Evolutionary conservation across 2,888 invertebrate species (phyloP).

Genomic region (Neuroscelio doddi): DNA sequence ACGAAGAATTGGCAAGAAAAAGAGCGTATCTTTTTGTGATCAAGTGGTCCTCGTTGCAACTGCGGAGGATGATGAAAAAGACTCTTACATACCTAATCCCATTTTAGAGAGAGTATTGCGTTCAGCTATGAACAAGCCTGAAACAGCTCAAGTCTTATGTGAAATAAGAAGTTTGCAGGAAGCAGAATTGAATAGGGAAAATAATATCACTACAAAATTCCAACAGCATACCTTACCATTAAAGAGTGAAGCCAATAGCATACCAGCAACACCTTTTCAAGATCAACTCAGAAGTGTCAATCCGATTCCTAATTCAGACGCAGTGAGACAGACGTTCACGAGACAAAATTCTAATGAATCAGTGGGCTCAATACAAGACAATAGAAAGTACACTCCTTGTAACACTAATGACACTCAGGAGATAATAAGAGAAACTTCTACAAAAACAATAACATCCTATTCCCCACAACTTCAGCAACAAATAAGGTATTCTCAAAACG

Average conservation of each 20-base stretch:
- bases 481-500: slow-evolving; percentile 64
- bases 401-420: slow-evolving; percentile 56
- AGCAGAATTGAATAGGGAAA: slow-evolving; percentile 69
- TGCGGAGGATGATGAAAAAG: slow-evolving; percentile 92
- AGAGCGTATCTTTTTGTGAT: slow-evolving; percentile 95
- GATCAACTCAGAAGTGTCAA: slow-evolving; percentile 67
- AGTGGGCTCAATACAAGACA: slow-evolving; percentile 54
- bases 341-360: slow-evolving; percentile 60
- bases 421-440: slow-evolving; percentile 51
- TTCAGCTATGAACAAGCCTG: slow-evolving; percentile 85
- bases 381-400: slow-evolving; percentile 49
- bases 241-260: slow-evolving; percentile 67
- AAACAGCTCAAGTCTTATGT: slow-evolving; percentile 74
- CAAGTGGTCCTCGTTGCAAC: slow-evolving; percentile 94
- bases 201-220: slow-evolving; percentile 66
- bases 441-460: slow-evolving; percentile 55
- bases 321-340: slow-evolving; percentile 49
- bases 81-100: slow-evolving; percentile 92
- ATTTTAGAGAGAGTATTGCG: slow-evolving; percentile 89
- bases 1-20: slow-evolving; percentile 83
- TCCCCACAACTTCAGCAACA: slow-evolving; percentile 62
- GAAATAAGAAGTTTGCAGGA: slow-evolving; percentile 73
- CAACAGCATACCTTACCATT: slow-evolving; percentile 72
- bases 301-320: slow-evolving; percentile 54
- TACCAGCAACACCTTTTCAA: slow-evolving; percentile 67